These are phyloP conservation scores for Hemitrygon akajei DNA, from an alignment of 2,797 vertebrate genomes.

Conservation along the genomic window DNA sequence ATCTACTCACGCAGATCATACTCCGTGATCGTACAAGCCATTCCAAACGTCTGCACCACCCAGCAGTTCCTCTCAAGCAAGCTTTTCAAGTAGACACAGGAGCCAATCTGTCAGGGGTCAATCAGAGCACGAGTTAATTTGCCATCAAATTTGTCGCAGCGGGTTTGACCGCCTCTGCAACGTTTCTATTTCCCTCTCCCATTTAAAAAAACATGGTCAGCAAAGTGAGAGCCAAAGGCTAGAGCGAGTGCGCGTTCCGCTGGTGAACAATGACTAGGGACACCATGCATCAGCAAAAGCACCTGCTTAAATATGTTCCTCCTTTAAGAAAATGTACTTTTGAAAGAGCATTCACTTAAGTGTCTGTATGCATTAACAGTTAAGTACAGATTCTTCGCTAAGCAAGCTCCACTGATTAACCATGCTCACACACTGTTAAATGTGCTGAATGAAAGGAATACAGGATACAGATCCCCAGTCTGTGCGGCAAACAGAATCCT, in stretches of 20 bases:
- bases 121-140: neutral
- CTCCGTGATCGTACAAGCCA: slow-evolving; percentile 66
- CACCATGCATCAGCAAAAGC: neutral
- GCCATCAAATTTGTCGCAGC: neutral
- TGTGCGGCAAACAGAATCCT: no score
- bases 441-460: no score
- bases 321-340: neutral
- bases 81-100: slow-evolving; percentile 59
- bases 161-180: no score
- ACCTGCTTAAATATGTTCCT: neutral
- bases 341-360: neutral
- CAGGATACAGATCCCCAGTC: no score
- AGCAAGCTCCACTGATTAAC: neutral
- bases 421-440: neutral
- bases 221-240: neutral
- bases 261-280: neutral
- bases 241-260: neutral
- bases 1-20: slow-evolving; percentile 58
- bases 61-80: slow-evolving; percentile 61
- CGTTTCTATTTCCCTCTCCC: neutral
- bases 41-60: slow-evolving; percentile 65
- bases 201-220: neutral
- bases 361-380: neutral
- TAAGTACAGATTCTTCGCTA: neutral
- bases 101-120: slow-evolving; percentile 53